Base-by-base conservation (phyloP, 2,888 invertebrate species). In the Clunio marinus region DNA sequence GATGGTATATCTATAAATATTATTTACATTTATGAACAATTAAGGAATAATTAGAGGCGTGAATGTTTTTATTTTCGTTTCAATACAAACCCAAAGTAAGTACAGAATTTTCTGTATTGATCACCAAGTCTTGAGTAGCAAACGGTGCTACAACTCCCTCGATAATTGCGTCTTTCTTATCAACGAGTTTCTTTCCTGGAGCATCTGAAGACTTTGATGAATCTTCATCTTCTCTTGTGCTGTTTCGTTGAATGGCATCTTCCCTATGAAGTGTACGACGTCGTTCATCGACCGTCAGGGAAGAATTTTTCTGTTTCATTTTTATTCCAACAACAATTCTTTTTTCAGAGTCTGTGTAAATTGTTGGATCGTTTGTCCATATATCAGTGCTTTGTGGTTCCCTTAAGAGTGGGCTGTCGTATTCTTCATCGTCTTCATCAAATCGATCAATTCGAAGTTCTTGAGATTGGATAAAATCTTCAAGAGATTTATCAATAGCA, bases 181-280 rank as follows among this genome's bases (percentile, higher is more conserved):
- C 1, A 57, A 17, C 13, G 69, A 71, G 8, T 58, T 71, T 70
- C 70, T 74, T 51, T 62, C 70, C 22, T 35, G 45, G 25, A 69
- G 69, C 68, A 67, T 65, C 46, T 70, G 71, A 46, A 45, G 68
- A 68, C 73, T 74, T 15, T 74, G 76, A 25, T 22, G 24, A 27
- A 7, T 69, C 69, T n/a, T 51, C 46, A 25, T 76, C 76, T 69
- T 77, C 77, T 1, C 76, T 76, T 2, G 77, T 75, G 1, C 78
- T 78, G 72, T 77, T 75, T 59, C 76, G 76, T 57, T 76, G 75
- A 37, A 78, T 70, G 7, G 78, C 78, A 72, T 77, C 77, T 0
- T 77, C 78, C 2, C 78, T 73, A 69, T 78, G 78, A 10, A 78
- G 69, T 2, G 76, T 78, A 62, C 73, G 72, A 4, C 78, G 74